A percentile compares a stretch with the other conserved stretches of the same genome.
phyloP scores from a whole-genome alignment of 2,888 invertebrate species.

The Drosophila pullipes region DNA sequence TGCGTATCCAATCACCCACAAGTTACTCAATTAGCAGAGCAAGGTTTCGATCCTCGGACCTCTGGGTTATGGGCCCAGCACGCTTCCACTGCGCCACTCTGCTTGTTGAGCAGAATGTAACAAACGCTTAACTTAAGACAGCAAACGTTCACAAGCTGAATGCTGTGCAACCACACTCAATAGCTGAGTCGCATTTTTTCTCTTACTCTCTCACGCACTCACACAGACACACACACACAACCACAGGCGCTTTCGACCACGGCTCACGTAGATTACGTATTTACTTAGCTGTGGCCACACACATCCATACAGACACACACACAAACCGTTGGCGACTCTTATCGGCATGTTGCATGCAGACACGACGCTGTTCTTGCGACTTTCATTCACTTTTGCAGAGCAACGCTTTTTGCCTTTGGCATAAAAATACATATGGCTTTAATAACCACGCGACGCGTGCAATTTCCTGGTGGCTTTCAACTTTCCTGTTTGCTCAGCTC shows the following conservation, averaged over 20 bases:
- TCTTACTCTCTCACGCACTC: slow-evolving; percentile 1
- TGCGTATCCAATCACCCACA: not conserved
- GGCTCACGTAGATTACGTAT: slow-evolving; percentile 72
- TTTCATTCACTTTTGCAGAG: not conserved
- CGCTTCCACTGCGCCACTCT: slow-evolving; percentile 93
- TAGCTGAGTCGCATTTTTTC: not conserved
- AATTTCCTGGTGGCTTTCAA: slow-evolving; percentile 62
- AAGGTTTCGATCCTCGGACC: slow-evolving; percentile 86
- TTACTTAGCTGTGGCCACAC: slow-evolving; percentile 63
- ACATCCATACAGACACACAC: slow-evolving; percentile 10
- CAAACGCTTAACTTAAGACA: slow-evolving; percentile 17
- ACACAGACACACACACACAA: not conserved
- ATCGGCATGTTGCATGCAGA: slow-evolving; percentile 66
- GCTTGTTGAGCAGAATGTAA: slow-evolving; percentile 82
- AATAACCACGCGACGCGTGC: slow-evolving; percentile 63
- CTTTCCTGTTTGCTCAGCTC: slow-evolving; percentile 58
- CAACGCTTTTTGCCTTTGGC: slow-evolving; percentile 61
- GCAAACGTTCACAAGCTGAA: not conserved
- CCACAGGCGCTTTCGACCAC: slow-evolving; percentile 13
- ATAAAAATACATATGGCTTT: slow-evolving; percentile 79
- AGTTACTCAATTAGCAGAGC: slow-evolving; percentile 82
- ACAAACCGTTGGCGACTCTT: slow-evolving; percentile 58
- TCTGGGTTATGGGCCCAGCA: slow-evolving; percentile 91
- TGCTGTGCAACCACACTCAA: not conserved
- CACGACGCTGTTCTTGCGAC: slow-evolving; percentile 1